phyloP scores from a whole-genome alignment of 2,888 invertebrate genomes.

The Smittia aterrima region DNA sequence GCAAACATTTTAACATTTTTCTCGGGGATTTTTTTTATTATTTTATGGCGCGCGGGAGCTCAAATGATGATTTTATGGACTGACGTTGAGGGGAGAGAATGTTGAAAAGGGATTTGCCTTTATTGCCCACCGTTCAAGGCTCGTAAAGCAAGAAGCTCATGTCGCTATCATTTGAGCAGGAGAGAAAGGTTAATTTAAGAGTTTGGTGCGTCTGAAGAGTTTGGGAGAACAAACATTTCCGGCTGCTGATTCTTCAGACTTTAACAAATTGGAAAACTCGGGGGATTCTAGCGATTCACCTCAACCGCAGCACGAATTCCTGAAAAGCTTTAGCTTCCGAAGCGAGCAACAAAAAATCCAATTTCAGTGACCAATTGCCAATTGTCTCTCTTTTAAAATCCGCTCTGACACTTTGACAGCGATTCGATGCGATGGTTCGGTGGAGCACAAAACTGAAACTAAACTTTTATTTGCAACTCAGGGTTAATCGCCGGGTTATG shows the following conservation, averaged over 20 bases:
- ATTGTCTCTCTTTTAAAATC: conserved; percentile 7
- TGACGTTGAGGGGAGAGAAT: not conserved
- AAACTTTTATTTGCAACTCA: conserved; percentile 3
- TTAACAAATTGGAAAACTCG: not conserved
- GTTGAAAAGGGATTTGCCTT: conserved; percentile 7
- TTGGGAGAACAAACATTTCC: not conserved
- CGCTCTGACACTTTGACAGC: conserved; percentile 4
- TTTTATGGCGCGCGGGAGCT: conserved; percentile 2
- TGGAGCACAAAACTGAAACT: conserved; percentile 3
- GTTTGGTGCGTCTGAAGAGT: not conserved
- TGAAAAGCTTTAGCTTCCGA: not conserved
- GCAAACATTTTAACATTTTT: conserved; percentile 11
- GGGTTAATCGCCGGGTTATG: not conserved
- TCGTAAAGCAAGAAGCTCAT: not conserved
- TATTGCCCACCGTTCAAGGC: not conserved
- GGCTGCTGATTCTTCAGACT: not conserved
- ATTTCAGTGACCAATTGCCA: not conserved
- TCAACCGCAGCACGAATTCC: not conserved
- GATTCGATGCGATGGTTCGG: conserved; percentile 1
- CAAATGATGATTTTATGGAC: conserved; percentile 11
- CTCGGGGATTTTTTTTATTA: not conserved
- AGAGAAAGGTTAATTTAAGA: not conserved
- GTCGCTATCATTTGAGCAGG: not conserved
- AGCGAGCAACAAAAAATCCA: not conserved
- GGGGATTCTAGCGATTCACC: not conserved